Conservation (phyloP, 1,140 invertebrate species). For the Heliothis virescens region DNA sequence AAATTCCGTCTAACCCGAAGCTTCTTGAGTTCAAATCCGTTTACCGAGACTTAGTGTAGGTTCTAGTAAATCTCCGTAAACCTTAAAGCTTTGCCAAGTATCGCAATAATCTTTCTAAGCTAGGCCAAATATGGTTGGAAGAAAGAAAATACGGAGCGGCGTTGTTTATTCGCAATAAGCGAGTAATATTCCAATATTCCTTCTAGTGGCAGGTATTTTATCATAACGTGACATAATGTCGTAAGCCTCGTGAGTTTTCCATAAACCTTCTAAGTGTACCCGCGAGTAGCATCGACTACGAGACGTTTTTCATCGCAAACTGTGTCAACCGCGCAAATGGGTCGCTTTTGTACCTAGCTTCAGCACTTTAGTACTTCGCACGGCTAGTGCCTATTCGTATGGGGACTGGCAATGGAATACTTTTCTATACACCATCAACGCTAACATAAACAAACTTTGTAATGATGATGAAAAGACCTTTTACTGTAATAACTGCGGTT, state of each 20-base stretch:
- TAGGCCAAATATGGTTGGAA: no score
- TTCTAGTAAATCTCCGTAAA: no score
- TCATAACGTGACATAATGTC: background rate
- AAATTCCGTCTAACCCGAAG: background rate
- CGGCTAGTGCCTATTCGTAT: background rate
- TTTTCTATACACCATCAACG: no score
- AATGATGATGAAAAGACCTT: background rate
- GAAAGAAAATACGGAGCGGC: no score
- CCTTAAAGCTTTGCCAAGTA: no score
- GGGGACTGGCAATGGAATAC: background rate
- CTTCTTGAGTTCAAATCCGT: background rate
- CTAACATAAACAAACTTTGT: background rate
- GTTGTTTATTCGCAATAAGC: no score
- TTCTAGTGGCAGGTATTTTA: no score
- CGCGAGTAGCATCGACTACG: background rate
- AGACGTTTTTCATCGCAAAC: conserved; percentile 16
- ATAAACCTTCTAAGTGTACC: conserved; percentile 8
- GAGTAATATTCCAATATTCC: no score
- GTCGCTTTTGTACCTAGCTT: conserved; percentile 19
- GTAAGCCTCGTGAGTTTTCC: conserved; percentile 5
- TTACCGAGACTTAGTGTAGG: background rate
- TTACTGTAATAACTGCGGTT: background rate
- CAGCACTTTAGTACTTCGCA: conserved; percentile 6
- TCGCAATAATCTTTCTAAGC: no score
- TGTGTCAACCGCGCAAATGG: conserved; percentile 37